Evolutionary conservation across 30 jellyfish, hydroid and myxozoan genomes (phyloP), one percentile per base, ranked within the genome.

Genomic region (Haliclystus octoradiatus): DNA sequence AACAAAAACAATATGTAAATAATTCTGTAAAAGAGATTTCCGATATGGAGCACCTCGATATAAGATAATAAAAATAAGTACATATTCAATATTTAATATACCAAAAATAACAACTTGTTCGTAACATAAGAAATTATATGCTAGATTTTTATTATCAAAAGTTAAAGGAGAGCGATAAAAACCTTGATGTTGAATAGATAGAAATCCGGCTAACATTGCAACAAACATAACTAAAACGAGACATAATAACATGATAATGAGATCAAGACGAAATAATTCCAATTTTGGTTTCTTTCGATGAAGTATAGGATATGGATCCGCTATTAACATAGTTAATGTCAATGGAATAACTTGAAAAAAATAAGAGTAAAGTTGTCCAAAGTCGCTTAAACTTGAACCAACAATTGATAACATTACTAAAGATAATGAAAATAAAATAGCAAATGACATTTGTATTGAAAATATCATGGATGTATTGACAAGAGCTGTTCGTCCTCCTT

Each of bases 401-500:
- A 65, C 52, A 0, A 27, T 13, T 27, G 34, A 75, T 19, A 75
- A 62, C 1, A 75, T 65, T 31, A 75, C 19, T 24, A 75, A 84
- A 9, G 68, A n/a, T n/a, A n/a, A n/a, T n/a, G n/a, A n/a, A n/a
- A n/a, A n/a, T n/a, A n/a, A n/a, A n/a, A n/a, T n/a, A n/a, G n/a
- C n/a, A n/a, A n/a, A n/a, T n/a, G n/a, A n/a, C n/a, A n/a, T n/a
- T n/a, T n/a, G n/a, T n/a, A n/a, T n/a, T n/a, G n/a, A n/a, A n/a
- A n/a, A n/a, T n/a, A n/a, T n/a, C n/a, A n/a, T n/a, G 40, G 66
- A 75, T 25, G 87, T 31, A 31, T 83, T 75, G 31, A 63, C 87
- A 5, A 75, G 84, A 7, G 87, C 87, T 65, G 87, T 84, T 24
- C 87, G 31, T 0, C 87, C 87, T 29, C 66, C 87, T 1, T 25